Conservation (phyloP, 2,888 invertebrate genomes). For the Leptinotarsa peninsularis region DNA sequence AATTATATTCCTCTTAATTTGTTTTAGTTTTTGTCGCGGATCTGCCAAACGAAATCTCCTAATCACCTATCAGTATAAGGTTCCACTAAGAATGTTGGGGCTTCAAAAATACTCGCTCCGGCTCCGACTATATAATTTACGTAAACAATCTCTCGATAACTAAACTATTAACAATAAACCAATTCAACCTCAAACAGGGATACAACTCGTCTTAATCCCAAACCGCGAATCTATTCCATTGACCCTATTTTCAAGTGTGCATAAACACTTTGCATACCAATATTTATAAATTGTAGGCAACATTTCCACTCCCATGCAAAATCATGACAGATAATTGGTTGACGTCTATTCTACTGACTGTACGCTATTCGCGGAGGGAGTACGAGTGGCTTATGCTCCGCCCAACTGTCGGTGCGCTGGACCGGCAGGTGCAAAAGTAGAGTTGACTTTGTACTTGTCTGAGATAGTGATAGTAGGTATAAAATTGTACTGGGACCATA, state of each 20-base stretch:
- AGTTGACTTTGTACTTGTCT: neutral
- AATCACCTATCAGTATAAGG: too few relatives aligned
- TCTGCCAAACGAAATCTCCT: too few relatives aligned
- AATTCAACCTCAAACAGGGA: neutral
- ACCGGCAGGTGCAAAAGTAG: slow-evolving; percentile 8
- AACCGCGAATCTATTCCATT: neutral
- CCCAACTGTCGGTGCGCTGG: slow-evolving; percentile 2
- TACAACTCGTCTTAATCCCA: neutral
- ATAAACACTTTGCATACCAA: neutral
- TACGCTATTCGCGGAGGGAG: slow-evolving; percentile 15
- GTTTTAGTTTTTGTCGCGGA: too few relatives aligned
- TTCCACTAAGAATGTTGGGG: too few relatives aligned
- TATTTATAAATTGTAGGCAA: neutral
- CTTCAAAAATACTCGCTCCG: too few relatives aligned
- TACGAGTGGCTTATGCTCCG: neutral
- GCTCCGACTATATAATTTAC: too few relatives aligned
- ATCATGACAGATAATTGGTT: slow-evolving; percentile 9
- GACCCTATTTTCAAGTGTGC: neutral
- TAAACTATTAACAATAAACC: neutral
- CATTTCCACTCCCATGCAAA: slow-evolving; percentile 16
- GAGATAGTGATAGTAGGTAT: neutral
- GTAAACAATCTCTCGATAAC: too few relatives aligned
- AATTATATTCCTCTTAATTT: too few relatives aligned
- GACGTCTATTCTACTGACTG: neutral
- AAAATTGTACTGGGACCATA: neutral